Base-by-base conservation (phyloP, 2,888 invertebrate species). In the Bibio marci region DNA sequence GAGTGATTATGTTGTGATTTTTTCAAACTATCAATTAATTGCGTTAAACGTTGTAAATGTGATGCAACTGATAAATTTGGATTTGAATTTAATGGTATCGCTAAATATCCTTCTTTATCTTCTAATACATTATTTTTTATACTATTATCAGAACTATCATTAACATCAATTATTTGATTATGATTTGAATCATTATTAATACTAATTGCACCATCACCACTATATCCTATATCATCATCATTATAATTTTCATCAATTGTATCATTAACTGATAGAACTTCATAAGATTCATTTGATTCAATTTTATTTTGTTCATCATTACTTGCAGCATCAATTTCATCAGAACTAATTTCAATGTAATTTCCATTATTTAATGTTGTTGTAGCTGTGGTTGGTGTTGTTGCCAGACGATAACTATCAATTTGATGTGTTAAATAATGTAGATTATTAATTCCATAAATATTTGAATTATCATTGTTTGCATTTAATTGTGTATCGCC, bases 31-130 rank as follows among this genome's bases (percentile, higher is more conserved):
- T 60, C 56, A 36, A 62, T 56, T 4, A 62, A 39, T 38, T 62
- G 62, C 0, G 62, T 56, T 1, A 62, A 40, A 11, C 60, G 48
- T 43, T 62, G 62, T 25, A 62, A 43, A 38, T 62, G 62, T 3
- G 54, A 55, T 2, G 57, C 55, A 10, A 62, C 41, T 11, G 50
- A 53, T 3, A 56, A 57, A 50, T 60, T 58, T 13, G 59, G 51
- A 19, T 50, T 49, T 6, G 50, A 43, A n/a, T 28, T 28, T 11
- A 35, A 30, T 17, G 41, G 40, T n/a, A 40, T 43, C 14, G 34
- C 14, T 17, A 40, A 25, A 10, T 27, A 35, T 4, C n/a, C 35
- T 25, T 40, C 39, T 39, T 45, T 40, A 34, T 30, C 28, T 36
- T 43, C 35, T n/a, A 18, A 18, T 6, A 10, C 26, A 8, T 46